phyloP scores from a whole-genome alignment of 2,888 invertebrate species.

The Caradrina kadenii region DNA sequence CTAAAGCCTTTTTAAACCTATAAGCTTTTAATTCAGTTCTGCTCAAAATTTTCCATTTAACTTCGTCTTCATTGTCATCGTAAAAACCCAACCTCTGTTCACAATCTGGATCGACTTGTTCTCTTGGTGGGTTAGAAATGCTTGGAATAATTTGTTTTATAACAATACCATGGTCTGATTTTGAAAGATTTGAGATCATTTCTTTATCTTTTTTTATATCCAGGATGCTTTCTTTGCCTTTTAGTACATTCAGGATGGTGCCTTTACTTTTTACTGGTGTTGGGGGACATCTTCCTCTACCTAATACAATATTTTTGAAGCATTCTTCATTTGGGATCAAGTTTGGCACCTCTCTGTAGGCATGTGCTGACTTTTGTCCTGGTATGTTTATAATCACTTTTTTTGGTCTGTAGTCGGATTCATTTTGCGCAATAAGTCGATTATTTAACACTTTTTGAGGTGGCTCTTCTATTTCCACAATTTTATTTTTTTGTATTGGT shows the following conservation, averaged over 20 bases:
- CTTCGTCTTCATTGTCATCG: conserved; percentile 7
- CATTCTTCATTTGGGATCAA: neutral
- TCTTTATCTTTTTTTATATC: conserved; percentile 5
- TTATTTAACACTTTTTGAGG: neutral
- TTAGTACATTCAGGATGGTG: neutral
- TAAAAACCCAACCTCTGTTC: neutral
- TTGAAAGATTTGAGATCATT: neutral
- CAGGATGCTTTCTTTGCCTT: neutral
- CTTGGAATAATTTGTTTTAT: neutral
- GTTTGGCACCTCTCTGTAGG: neutral
- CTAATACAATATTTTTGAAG: neutral
- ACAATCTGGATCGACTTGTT: neutral
- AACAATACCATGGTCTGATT: conserved; percentile 5
- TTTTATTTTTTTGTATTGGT: conserved; percentile 1
- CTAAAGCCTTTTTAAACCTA: conserved; percentile 17
- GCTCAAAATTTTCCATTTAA: conserved; percentile 23
- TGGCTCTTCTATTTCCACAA: neutral
- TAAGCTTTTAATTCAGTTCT: conserved; percentile 11
- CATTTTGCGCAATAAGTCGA: neutral
- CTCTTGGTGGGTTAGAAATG: neutral
- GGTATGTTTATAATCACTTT: neutral
- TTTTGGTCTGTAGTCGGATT: neutral
- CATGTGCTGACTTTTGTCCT: conserved; percentile 2
- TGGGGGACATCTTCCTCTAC: neutral
- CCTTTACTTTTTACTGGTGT: neutral